Evolutionary conservation across 2,797 vertebrate genomes (phyloP).

Genomic region (Micropoecilia bifurca): DNA sequence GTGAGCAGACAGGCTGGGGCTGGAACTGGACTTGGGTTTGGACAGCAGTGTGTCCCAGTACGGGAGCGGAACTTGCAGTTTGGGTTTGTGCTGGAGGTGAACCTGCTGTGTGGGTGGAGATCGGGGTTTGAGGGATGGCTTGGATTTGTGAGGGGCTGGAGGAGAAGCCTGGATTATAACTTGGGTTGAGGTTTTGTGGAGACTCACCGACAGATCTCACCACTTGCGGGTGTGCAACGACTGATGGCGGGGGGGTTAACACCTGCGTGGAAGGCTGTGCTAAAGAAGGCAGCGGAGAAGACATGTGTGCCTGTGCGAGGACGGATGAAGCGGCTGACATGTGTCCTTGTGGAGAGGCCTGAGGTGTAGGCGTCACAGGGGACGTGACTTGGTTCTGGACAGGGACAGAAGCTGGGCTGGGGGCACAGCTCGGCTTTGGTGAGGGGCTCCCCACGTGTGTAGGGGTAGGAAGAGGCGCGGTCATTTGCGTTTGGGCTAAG

Average conservation of each 20-base stretch:
- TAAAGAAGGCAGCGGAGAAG: slow-evolving; percentile 28
- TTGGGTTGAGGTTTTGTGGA: slow-evolving; percentile 23
- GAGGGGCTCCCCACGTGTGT: slow-evolving; percentile 14
- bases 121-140: slow-evolving; percentile 23
- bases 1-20: slow-evolving; percentile 16
- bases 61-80: slow-evolving; percentile 6
- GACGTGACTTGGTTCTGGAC: slow-evolving; percentile 25
- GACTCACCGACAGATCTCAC: slow-evolving; percentile 24
- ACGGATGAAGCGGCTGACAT: slow-evolving; percentile 20
- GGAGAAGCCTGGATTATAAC: slow-evolving; percentile 34
- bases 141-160: slow-evolving; percentile 25
- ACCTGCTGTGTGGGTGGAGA: slow-evolving; percentile 5
- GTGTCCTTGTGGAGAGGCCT: slow-evolving; percentile 25
- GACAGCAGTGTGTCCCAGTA: slow-evolving; percentile 26
- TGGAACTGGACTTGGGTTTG: slow-evolving; percentile 52
- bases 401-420: slow-evolving; percentile 28
- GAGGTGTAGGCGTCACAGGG: slow-evolving; percentile 18
- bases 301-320: slow-evolving; percentile 29
- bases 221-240: slow-evolving; percentile 26
- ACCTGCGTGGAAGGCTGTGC: slow-evolving; percentile 32
- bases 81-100: slow-evolving; percentile 31
- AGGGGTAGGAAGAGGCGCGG: slow-evolving; percentile 48
- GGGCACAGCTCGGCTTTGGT: slow-evolving; percentile 35
- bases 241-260: slow-evolving; percentile 28
- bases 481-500: slow-evolving; percentile 63